Conservation (phyloP, 2,888 invertebrate genomes). For the Sclerodermus sp. region DNA sequence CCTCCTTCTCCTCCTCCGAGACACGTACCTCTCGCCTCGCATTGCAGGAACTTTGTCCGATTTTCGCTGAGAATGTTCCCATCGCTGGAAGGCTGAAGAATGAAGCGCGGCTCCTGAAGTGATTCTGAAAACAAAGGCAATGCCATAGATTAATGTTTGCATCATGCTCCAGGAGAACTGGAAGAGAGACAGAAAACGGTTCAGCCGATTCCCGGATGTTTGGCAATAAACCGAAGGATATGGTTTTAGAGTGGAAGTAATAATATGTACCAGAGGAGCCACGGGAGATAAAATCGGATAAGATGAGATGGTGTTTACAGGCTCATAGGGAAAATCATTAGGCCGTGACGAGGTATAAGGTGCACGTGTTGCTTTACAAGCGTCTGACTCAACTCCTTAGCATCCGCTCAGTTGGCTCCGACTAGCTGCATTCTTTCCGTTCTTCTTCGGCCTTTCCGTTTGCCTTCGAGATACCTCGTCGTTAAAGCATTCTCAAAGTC, state of each 20-base stretch:
- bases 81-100: conserved; percentile 82
- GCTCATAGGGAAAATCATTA: conserved; percentile 25
- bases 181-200: too few relatives aligned
- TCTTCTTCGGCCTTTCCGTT: conserved; percentile 34
- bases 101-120: conserved; percentile 84
- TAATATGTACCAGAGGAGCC: too few relatives aligned
- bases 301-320: not conserved
- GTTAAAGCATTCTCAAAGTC: too few relatives aligned
- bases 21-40: conserved; percentile 79
- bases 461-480: conserved; percentile 15
- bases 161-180: too few relatives aligned
- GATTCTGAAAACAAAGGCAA: conserved; percentile 59
- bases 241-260: too few relatives aligned
- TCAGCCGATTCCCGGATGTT: too few relatives aligned
- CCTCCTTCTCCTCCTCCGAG: too few relatives aligned
- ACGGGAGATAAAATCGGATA: conserved; percentile 4
- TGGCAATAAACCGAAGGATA: too few relatives aligned
- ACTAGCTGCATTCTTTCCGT: conserved; percentile 43
- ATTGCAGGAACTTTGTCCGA: conserved; percentile 88
- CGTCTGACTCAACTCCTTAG: conserved; percentile 38
- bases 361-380: conserved; percentile 35
- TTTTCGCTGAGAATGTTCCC: conserved; percentile 86
- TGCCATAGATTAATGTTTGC: too few relatives aligned
- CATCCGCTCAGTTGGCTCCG: too few relatives aligned
- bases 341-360: conserved; percentile 29